Evolutionary conservation across 2,797 vertebrate species (phyloP), one percentile per base, ranked within the genome.

Genomic region (Myotis daubentonii): DNA sequence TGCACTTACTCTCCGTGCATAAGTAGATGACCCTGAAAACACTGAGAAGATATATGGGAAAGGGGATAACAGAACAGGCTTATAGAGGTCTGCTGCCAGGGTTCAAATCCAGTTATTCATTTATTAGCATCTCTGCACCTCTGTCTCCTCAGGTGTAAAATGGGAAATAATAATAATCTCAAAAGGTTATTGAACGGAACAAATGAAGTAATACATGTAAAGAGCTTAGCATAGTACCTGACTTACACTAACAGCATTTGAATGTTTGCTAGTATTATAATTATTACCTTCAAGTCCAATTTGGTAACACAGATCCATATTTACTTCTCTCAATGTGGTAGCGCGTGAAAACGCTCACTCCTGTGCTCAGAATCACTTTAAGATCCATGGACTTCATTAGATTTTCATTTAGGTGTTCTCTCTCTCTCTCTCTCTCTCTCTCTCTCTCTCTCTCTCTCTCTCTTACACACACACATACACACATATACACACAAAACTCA

Each of bases 341-440:
- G 65, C 15, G 28, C 15, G 7, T 70, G 70, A 66, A 91, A 94
- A 89, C 53, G 15, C 15, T 13, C 16, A 93, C 8, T 85, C 7
- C 1, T 82, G 36, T n/a, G 65, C 28, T 19, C 17, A 1, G 36
- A 90, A 33, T 92, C 55, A 20, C 49, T 55, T 92, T 65, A 76
- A 53, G 60, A 81, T 41, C n/a, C 41, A 71, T 82, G 86, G 65
- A 83, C 19, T 92, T 87, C 4, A 92, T 87, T 11, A 93, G 53
- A 85, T 53, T 78, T 78, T 53, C 82, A 22, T 60, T 38, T 81
- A 20, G 8, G 16, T 41, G 38, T 41, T n/a, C n/a, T n/a, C n/a
- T n/a, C n/a, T n/a, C n/a, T 82, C 1, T 57, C 22, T 82, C 17
- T 36, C 12, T 28, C 1, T 41, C 4, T 66, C 23, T 55, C 2